Evolutionary conservation across 2,888 invertebrate species (phyloP).

Genomic region (Mallateleia sp.): DNA sequence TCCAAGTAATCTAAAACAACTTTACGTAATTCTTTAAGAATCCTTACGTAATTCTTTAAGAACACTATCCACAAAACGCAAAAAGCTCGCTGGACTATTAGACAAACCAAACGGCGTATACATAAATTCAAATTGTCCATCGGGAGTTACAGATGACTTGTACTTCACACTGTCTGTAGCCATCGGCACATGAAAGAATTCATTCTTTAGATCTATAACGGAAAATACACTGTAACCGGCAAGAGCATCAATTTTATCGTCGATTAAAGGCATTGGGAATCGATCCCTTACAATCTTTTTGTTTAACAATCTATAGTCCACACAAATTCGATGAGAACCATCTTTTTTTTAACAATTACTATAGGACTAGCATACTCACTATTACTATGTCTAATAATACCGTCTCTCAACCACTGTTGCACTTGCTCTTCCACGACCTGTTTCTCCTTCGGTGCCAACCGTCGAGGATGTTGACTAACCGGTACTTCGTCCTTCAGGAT

Average conservation of each 20-base stretch:
- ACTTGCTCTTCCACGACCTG: conserved; percentile 66
- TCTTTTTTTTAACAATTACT: conserved; percentile 78
- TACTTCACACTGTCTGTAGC: neutral
- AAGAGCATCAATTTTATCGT: conserved; percentile 79
- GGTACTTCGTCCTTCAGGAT: conserved; percentile 82
- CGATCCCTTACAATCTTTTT: conserved; percentile 73
- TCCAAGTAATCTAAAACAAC: conserved; percentile 64
- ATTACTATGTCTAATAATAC: conserved; percentile 16
- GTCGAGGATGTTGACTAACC: conserved; percentile 75
- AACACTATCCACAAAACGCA: conserved; percentile 8
- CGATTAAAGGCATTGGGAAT: conserved; percentile 81
- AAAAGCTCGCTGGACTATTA: conserved; percentile 1
- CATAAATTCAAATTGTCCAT: conserved; percentile 4
- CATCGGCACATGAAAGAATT: neutral
- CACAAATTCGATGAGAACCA: conserved; percentile 76
- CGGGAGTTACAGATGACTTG: conserved; percentile 11
- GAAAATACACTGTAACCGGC: conserved; percentile 68
- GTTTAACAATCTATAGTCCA: conserved; percentile 80
- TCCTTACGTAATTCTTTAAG: conserved; percentile 4
- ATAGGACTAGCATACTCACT: conserved; percentile 67
- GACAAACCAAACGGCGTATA: conserved; percentile 5
- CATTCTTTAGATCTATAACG: conserved; percentile 28
- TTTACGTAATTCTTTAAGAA: too few relatives aligned
- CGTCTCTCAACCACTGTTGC: conserved; percentile 58
- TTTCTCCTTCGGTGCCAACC: conserved; percentile 78